Conservation (phyloP, 2,888 invertebrate genomes). For the Cryptus viduatorius region DNA sequence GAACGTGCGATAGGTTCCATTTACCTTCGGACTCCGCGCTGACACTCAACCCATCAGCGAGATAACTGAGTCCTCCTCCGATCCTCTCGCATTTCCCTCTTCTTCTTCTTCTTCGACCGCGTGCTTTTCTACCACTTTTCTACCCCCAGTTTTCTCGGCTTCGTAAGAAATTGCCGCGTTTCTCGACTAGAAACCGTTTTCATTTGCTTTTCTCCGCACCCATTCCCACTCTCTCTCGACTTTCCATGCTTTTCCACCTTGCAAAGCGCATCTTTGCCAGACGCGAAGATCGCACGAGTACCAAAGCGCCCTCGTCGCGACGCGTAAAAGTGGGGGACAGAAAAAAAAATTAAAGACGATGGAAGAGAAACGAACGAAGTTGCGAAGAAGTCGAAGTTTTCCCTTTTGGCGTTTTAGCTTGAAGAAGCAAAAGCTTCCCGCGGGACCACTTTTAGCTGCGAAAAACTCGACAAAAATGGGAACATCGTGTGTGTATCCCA, state of each 20-base stretch:
- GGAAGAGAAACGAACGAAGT: neutral
- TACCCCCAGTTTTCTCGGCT: neutral
- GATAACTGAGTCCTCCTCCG: slow-evolving; percentile 59
- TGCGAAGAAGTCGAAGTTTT: neutral
- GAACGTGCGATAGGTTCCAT: slow-evolving; percentile 66
- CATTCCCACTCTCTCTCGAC: neutral
- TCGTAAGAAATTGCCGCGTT: slow-evolving; percentile 67
- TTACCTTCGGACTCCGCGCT: slow-evolving; percentile 52
- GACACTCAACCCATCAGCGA: slow-evolving; percentile 20
- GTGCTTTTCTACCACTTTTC: slow-evolving; percentile 17
- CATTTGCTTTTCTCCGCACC: slow-evolving; percentile 67
- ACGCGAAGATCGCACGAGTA: neutral
- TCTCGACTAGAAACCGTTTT: slow-evolving; percentile 63
- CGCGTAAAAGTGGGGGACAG: slow-evolving; percentile 4
- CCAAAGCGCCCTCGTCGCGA: neutral
- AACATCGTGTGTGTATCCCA: slow-evolving; percentile 38
- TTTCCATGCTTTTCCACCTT: slow-evolving; percentile 22
- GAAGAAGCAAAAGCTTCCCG: slow-evolving; percentile 27
- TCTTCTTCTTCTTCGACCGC: neutral
- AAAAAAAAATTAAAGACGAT: neutral
- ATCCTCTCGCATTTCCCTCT: slow-evolving; percentile 44
- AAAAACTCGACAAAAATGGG: slow-evolving; percentile 31
- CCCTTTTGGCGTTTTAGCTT: slow-evolving; percentile 31
- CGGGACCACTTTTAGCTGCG: slow-evolving; percentile 24
- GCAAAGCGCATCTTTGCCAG: slow-evolving; percentile 9